A percentile compares a stretch with the other conserved stretches of the same genome.
phyloP scores from a whole-genome alignment of 1,140 invertebrate genomes.

The Pteromalus puparum region DNA sequence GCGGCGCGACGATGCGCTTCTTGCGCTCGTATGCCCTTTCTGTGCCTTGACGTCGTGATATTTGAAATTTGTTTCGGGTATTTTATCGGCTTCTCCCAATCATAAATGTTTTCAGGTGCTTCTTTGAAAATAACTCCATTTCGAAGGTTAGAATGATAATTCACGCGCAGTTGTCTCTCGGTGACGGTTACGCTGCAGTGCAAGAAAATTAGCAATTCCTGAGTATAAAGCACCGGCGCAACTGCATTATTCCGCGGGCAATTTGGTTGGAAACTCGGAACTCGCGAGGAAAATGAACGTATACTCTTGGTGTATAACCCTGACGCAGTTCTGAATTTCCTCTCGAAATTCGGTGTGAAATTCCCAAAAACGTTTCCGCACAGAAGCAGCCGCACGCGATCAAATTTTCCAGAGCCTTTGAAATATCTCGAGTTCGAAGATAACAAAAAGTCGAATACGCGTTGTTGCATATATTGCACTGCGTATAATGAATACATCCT shows the following conservation, averaged over 20 bases:
- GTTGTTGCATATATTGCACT: too few relatives aligned
- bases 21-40: neutral
- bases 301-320: neutral
- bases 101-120: too few relatives aligned
- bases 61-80: too few relatives aligned
- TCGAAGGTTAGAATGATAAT: neutral
- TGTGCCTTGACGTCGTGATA: neutral
- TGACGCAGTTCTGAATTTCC: too few relatives aligned
- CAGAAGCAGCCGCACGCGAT: too few relatives aligned
- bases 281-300: neutral
- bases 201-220: conserved; percentile 8
- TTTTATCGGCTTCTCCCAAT: too few relatives aligned
- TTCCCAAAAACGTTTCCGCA: too few relatives aligned
- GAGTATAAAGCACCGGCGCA: neutral
- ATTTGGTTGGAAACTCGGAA: conserved; percentile 10
- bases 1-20: neutral
- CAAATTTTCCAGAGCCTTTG: too few relatives aligned
- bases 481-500: neutral
- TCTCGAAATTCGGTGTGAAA: too few relatives aligned
- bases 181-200: neutral
- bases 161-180: neutral
- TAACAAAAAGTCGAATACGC: neutral
- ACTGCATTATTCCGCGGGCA: neutral
- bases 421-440: neutral
- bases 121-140: too few relatives aligned